Evolutionary conservation across 2,113 vertebrate species (phyloP), one percentile per base, ranked within the genome.

Genomic region (Crypturellus undulatus): DNA sequence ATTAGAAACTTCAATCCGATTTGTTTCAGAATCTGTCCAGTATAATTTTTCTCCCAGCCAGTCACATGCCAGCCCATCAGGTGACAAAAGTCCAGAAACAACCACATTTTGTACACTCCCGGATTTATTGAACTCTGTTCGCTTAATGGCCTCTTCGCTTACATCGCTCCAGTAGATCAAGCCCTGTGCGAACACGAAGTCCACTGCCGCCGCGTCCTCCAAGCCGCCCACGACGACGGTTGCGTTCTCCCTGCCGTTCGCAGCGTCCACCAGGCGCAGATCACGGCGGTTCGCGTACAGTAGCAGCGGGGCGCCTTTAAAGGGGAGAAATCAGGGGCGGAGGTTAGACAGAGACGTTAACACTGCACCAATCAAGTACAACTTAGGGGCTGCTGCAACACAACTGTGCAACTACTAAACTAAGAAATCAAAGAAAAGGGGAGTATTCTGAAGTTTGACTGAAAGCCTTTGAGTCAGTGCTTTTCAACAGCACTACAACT

Each of bases 161-260:
- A 99, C 99, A 15, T 99, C 99, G 71, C 99, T 99, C 99, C 99
- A 99, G 97, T 99, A 99, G 85, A 99, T 98, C 92, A 99, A 97
- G 14, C 99, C 98, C 84, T 96, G 98, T 10, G 97, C 87, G 94
- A 98, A 99, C 12, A 99, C 97, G 8, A 98, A 99, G 98, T 99
- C 99, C 98, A 99, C 98, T 0, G 99, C 99, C 3, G 99, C 99
- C 2, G 99, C 99, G 4, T 99, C 99, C 97, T 99, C 99, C 92
- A 99, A 95, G 68, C 99, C 99, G 9, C 98, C 98, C 89, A 99
- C 99, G 75, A 99, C 98, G 87, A 99, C 98, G 0, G 99, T 99
- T 94, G 99, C 99, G 3, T 99, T 99, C 94, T 98, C 98, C 94
- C 97, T 98, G 71, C 98, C 98, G 1, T 98, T 98, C 1, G 98